A percentile compares a stretch with the other conserved stretches of the same genome.
phyloP scores from a whole-genome alignment of 1,140 invertebrate species.

The Ectropis grisescens region DNA sequence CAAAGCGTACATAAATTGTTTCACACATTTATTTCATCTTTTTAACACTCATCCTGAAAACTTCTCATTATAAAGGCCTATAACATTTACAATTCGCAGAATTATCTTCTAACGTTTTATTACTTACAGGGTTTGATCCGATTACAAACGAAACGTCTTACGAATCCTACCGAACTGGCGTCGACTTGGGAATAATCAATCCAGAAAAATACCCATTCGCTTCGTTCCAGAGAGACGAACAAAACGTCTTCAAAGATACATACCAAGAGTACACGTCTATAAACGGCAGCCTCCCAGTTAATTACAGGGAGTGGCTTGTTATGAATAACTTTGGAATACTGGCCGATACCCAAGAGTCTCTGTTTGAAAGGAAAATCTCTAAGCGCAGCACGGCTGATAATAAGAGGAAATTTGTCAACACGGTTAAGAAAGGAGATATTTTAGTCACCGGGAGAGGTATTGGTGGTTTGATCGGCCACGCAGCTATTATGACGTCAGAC shows the following conservation, averaged over 20 bases:
- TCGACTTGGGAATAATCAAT: slow-evolving; percentile 43
- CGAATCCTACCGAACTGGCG: slow-evolving; percentile 22
- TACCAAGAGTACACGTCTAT: slow-evolving; percentile 23
- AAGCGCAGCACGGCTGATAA: slow-evolving; percentile 38
- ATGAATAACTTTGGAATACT: slow-evolving; percentile 44
- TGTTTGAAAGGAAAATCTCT: slow-evolving; percentile 33
- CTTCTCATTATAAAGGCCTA: no score
- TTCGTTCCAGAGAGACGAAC: slow-evolving; percentile 29
- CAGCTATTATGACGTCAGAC: slow-evolving; percentile 41
- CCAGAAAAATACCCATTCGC: slow-evolving; percentile 36
- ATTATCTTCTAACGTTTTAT: slow-evolving; percentile 15
- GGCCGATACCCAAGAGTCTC: slow-evolving; percentile 37
- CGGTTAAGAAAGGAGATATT: slow-evolving; percentile 39
- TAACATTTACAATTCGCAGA: no score
- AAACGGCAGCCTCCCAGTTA: slow-evolving; percentile 28
- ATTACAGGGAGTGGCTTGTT: slow-evolving; percentile 41
- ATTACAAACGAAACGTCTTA: slow-evolving; percentile 16
- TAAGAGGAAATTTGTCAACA: slow-evolving; percentile 38
- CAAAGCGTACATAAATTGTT: no score
- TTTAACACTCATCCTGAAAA: no score
- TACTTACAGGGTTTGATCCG: slow-evolving; percentile 16
- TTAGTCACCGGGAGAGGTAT: slow-evolving; percentile 29
- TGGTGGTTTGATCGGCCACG: slow-evolving; percentile 30
- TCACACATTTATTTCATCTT: no score
- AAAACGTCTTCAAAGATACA: slow-evolving; percentile 28